Percentiles rank a stretch among this genome's conserved stretches.
Evolutionary conservation across 2,797 vertebrate genomes (phyloP).

Genomic region (Synanceia verrucosa): DNA sequence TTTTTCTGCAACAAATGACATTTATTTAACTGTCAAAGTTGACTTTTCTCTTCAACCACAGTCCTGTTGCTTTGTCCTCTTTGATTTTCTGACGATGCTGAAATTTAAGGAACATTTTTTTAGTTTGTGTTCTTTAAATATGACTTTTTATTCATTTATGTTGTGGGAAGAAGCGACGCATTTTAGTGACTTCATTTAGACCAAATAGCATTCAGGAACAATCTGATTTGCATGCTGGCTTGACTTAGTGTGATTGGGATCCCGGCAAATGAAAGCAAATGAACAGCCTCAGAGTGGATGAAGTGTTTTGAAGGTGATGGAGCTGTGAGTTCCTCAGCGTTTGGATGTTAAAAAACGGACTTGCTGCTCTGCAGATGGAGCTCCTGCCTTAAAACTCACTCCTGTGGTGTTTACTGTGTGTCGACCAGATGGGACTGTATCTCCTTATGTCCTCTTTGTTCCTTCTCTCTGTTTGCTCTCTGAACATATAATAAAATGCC

Average conservation of each 20-base stretch:
- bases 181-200: not conserved
- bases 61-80: not conserved
- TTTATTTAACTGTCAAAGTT: conserved; percentile 5
- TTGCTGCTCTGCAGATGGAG: not conserved
- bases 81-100: not conserved
- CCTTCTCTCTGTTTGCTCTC: not conserved
- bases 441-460: not conserved
- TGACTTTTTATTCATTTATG: not conserved
- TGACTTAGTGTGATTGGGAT: not conserved
- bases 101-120: not conserved
- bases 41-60: not conserved
- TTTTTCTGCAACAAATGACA: not conserved
- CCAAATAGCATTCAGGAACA: not conserved
- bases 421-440: not conserved
- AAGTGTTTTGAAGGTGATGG: not conserved
- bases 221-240: conserved; percentile 6
- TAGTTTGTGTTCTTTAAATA: not conserved
- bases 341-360: not conserved
- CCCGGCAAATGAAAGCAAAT: not conserved
- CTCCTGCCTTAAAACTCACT: not conserved
- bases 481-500: not conserved
- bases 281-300: not conserved
- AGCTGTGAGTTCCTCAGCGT: not conserved
- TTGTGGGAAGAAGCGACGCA: not conserved
- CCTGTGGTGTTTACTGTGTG: not conserved